phyloP scores from a whole-genome alignment of 1,140 invertebrate genomes.

The Brachionus paranguensis region DNA sequence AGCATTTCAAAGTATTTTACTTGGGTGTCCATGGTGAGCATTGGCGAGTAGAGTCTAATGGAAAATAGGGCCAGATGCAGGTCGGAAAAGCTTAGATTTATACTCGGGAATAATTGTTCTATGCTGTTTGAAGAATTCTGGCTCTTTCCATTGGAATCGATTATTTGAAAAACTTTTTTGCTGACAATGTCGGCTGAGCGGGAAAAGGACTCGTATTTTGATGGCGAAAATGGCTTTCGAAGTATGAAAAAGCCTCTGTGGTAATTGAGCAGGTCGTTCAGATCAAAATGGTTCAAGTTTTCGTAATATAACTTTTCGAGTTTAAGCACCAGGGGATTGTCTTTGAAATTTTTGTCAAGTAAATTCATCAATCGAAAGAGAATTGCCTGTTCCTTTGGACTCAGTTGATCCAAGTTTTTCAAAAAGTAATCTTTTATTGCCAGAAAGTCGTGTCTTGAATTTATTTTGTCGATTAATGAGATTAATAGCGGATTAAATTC shows the following conservation, averaged over 20 bases:
- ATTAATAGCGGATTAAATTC: neutral
- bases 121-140: neutral
- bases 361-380: conserved; percentile 3
- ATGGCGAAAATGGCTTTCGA: neutral
- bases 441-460: neutral
- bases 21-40: neutral
- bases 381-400: neutral
- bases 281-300: neutral
- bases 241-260: conserved; percentile 1
- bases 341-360: conserved; percentile 3
- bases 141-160: neutral
- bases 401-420: neutral
- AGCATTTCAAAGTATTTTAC: neutral
- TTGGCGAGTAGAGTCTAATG: neutral
- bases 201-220: neutral
- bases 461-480: neutral
- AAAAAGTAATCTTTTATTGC: conserved; percentile 10
- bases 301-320: neutral
- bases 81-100: neutral
- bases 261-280: conserved; percentile 1
- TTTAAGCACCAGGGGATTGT: neutral
- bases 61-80: neutral
- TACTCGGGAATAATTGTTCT: neutral
- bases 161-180: neutral
- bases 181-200: neutral